Base-by-base conservation (phyloP, 2,888 invertebrate species). In the Orchesella flavescens region DNA sequence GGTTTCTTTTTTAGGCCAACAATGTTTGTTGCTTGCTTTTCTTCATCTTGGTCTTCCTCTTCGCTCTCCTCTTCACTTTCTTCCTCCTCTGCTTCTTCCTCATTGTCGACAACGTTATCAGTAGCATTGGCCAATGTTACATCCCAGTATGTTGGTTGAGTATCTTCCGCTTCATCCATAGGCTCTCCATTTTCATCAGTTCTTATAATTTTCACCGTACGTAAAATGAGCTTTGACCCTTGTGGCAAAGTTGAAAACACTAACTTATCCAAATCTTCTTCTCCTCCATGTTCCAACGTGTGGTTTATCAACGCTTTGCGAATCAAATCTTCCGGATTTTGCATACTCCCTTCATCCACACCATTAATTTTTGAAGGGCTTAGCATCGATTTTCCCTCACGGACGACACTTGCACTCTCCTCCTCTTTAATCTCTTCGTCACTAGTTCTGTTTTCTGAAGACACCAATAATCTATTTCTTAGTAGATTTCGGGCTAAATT, bases 171-270 rank as follows among this genome's bases (percentile, higher is more conserved):
- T 10, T 84, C 83, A 59, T 86, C 84, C 10, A 85, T 44, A 5
- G 86, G 84, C 72, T 88, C 84, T 17, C 87, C 88, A 74, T 88
- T 84, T 53, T 85, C 88, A 85, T 88, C 88, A n/a, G 88, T 88
- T 19, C 84, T 59, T 12, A 88, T 84, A 57, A 88, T 86, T 84
- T 84, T 88, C 13, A 88, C 87, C n/a, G 87, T 87, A 43, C 85
- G 71, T 21, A 88, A 74, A 75, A 88, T 85, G 12, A 88, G 74
- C 68, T 88, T 88, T 0, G 87, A 87, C 4, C 88, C 88, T 81
- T 88, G 79, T n/a, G 88, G 88, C 23, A 88, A 74, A 10, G 84
- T 84, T 9, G 87, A 87, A 63, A 88, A 88, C 9, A 88, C 87
- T 12, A 88, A 53, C 34, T 85, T 85, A 83, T 88, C 88, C 65